Percentiles rank a stretch among this genome's conserved stretches.
Conservation (phyloP, 2,113 vertebrate species). For the Raja brachyura region DNA sequence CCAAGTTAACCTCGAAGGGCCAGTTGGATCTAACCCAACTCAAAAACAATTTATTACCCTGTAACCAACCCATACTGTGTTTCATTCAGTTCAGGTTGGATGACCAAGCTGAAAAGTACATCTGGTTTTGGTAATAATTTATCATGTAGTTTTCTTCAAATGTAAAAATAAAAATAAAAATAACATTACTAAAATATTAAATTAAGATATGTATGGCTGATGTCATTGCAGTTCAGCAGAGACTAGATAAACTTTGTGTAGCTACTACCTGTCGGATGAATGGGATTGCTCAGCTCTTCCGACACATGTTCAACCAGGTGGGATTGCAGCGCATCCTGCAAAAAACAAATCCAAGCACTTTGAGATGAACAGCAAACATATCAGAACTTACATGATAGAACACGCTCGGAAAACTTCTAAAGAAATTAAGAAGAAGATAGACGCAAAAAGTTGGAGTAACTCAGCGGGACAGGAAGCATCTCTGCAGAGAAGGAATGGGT, state of each 20-base stretch:
- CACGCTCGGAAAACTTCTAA: not conserved
- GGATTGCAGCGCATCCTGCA: constrained; percentile 27
- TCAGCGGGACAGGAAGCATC: too few relatives aligned
- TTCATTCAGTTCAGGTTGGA: too few relatives aligned
- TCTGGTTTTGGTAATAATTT: too few relatives aligned
- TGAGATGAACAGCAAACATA: not conserved
- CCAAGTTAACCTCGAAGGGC: too few relatives aligned
- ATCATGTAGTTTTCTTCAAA: not conserved
- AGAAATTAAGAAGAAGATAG: not conserved
- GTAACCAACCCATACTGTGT: too few relatives aligned
- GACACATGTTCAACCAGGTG: too few relatives aligned
- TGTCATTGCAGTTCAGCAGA: not conserved
- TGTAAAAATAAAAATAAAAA: not conserved
- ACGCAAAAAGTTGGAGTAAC: too few relatives aligned
- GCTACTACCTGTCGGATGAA: not conserved
- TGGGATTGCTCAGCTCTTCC: not conserved
- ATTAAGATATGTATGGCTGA: not conserved
- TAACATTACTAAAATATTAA: not conserved
- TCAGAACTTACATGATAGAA: not conserved
- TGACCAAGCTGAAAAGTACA: too few relatives aligned
- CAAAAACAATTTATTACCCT: too few relatives aligned
- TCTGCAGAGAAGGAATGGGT: too few relatives aligned
- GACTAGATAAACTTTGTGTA: not conserved
- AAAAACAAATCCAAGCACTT: not conserved
- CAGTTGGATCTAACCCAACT: too few relatives aligned